Base-by-base conservation (phyloP, 2,888 invertebrate genomes). In the Perizoma flavofasciatum region DNA sequence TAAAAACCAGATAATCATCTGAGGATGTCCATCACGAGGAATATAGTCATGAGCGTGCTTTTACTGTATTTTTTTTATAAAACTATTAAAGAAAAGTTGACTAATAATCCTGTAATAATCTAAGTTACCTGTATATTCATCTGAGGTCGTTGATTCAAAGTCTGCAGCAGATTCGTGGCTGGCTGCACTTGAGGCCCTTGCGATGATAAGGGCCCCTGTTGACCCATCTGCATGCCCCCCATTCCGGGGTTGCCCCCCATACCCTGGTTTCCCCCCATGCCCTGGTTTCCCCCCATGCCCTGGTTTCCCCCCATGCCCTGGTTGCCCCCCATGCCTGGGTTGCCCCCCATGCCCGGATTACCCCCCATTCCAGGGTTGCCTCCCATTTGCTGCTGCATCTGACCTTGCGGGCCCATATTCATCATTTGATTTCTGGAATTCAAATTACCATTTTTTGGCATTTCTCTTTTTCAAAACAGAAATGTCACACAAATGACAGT, bases 141-240 rank as follows among this genome's bases (percentile, higher is more conserved):
- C 52, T 93, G 92, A 39, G 81, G 95, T 22, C 95, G 90, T 67
- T 95, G 95, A 73, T 96, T 96, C 41, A 97, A 84, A 0, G 95
- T 95, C 84, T 97, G 97, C 4, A 97, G 88, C 34, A 97, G 81
- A 79, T 95, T 95, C 0, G 95, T 93, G 0, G 95, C 95, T 0
- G 95, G 89, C 65, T 93, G 93, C 0, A 88, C 84, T 73, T 93
- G 93, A 0, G 89, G 88, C 0, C 91, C 91, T 82, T 93, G 93
- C 0, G 92, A 93, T 6, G 63, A 63, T 22, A 89, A 89, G 0
- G 86, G 84, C 2, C 89, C 90, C 69, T 89, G 90, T 0, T 62
- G 62, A 9, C 86, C 86, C 88, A 92, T 89, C 66, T 90, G 92
- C 85, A 91, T 85, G 33, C 86, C 85, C 0, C 88, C 88, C 72